phyloP scores from a whole-genome alignment of 2,888 invertebrate genomes.

The Girardia tigrina region DNA sequence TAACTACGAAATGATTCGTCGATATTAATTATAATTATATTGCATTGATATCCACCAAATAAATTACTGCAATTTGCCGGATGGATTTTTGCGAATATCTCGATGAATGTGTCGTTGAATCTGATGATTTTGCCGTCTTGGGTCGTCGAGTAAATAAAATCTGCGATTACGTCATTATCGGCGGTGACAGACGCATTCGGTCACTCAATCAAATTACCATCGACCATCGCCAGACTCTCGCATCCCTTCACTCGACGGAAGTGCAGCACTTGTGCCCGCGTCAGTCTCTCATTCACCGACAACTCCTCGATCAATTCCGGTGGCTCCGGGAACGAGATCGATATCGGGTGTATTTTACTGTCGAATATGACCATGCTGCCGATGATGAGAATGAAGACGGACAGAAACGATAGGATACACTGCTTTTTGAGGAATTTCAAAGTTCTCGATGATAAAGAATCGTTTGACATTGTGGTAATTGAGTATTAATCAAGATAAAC shows the following conservation, averaged over 20 bases:
- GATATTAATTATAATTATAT: no score
- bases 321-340: neutral
- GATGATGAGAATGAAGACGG: neutral
- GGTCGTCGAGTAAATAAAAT: neutral
- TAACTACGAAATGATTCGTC: no score
- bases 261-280: neutral
- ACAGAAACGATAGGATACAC: neutral
- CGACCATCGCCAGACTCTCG: neutral
- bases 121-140: slow-evolving; percentile 1
- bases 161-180: neutral
- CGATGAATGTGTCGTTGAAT: neutral
- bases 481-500: no score
- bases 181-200: neutral
- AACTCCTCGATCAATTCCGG: neutral
- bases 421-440: slow-evolving; percentile 6
- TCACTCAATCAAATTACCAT: neutral
- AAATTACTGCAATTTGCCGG: neutral
- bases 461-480: no score
- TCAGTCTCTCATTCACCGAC: neutral
- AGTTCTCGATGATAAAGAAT: neutral
- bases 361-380: neutral
- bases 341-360: slow-evolving; percentile 9
- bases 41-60: neutral
- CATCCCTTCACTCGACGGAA: neutral
- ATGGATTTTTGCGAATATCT: neutral